Conservation (phyloP, 2,113 vertebrate genomes). For the Hypocryptadius cinnamomeus region DNA sequence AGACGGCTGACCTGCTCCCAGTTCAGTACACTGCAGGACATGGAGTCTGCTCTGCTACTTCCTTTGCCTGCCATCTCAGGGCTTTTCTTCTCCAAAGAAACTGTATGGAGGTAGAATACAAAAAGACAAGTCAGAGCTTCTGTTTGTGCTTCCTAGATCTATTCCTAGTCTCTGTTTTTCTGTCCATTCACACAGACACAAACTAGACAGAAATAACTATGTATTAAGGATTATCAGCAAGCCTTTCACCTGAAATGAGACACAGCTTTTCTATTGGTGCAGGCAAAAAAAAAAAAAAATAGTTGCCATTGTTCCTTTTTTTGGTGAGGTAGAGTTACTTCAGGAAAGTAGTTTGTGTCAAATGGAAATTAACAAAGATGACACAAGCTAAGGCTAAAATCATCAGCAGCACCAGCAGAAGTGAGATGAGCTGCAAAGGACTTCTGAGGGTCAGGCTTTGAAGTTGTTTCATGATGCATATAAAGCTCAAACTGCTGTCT, state of each 20-base stretch:
- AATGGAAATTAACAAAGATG: neutral
- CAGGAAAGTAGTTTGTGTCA: neutral
- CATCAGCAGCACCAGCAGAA: neutral
- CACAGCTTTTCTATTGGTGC: neutral
- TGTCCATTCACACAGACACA: neutral
- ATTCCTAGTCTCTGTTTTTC: neutral
- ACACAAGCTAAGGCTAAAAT: neutral
- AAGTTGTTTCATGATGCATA: neutral
- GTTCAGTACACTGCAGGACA: constrained; percentile 80
- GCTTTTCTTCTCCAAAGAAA: constrained; percentile 28
- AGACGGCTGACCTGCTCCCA: constrained; percentile 94
- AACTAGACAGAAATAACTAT: neutral
- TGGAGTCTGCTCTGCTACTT: constrained; percentile 49
- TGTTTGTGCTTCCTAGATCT: neutral
- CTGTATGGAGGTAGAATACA: constrained; percentile 10
- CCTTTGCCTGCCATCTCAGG: constrained; percentile 72
- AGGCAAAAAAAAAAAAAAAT: neutral
- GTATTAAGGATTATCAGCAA: neutral
- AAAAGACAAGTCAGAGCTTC: neutral
- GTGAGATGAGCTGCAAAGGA: neutral
- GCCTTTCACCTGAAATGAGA: neutral
- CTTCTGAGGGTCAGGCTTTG: neutral
- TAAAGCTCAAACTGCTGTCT: neutral
- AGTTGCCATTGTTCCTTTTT: neutral
- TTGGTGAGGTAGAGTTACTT: neutral